A percentile compares a stretch with the other conserved stretches of the same genome.
phyloP scores from a whole-genome alignment of 2,113 vertebrate genomes.

The Psophia crepitans region DNA sequence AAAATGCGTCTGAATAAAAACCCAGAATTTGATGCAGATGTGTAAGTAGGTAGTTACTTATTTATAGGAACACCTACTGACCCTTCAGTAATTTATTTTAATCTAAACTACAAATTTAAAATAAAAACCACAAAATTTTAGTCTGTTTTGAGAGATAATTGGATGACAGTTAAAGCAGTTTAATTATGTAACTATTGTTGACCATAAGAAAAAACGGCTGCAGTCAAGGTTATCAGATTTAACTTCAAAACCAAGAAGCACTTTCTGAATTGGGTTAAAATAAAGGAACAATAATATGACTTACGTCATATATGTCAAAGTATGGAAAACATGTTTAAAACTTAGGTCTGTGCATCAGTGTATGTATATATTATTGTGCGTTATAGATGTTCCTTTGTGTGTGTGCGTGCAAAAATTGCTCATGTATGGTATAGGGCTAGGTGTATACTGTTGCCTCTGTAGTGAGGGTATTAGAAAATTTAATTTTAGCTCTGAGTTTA shows the following conservation, averaged over 20 bases:
- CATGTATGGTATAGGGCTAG: rapidly evolving
- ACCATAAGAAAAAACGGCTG: background rate
- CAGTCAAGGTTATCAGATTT: background rate
- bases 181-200: background rate
- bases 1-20: background rate
- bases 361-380: background rate
- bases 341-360: background rate
- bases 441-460: background rate
- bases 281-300: background rate
- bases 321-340: background rate
- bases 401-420: background rate
- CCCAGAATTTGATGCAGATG: background rate
- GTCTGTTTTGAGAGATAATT: background rate
- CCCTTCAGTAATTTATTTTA: background rate
- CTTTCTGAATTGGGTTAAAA: background rate
- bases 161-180: background rate
- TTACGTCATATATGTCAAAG: background rate
- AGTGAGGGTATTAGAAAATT: background rate
- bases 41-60: background rate
- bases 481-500: background rate
- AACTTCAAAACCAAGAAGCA: background rate
- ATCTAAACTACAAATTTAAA: background rate
- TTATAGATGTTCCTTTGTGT: rapidly evolving
- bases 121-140: background rate
- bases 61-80: background rate